Percentiles rank a stretch among this genome's conserved stretches.
These are phyloP conservation scores for Atethmia centrago DNA, from an alignment of 2,888 invertebrate species.

Conservation along the genomic window DNA sequence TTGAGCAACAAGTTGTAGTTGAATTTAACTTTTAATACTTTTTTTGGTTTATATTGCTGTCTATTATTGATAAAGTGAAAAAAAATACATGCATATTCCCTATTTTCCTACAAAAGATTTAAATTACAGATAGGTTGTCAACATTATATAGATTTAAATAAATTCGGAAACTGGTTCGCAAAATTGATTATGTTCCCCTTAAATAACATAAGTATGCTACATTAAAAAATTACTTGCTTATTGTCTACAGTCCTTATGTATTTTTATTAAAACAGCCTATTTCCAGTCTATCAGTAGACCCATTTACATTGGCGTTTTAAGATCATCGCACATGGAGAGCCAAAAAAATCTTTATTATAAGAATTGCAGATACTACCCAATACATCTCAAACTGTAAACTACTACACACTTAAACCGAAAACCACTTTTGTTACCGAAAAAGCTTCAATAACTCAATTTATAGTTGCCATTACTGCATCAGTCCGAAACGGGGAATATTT, in stretches of 20 bases:
- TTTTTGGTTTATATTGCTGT: too few species aligned
- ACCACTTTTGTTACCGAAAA: conserved; percentile 27
- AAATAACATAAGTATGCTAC: neutral
- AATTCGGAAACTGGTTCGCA: neutral
- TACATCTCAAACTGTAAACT: neutral
- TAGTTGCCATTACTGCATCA: conserved; percentile 56
- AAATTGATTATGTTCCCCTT: neutral
- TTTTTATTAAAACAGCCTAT: neutral
- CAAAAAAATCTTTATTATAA: neutral
- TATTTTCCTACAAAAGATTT: neutral
- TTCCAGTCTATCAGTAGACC: neutral
- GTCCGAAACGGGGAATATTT: conserved; percentile 70
- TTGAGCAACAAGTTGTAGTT: too few species aligned
- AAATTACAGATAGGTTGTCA: neutral
- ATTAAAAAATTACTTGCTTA: neutral
- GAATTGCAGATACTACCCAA: neutral
- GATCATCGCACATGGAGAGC: neutral
- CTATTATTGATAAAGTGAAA: too few species aligned
- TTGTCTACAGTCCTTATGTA: neutral
- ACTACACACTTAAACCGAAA: neutral
- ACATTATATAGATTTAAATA: neutral
- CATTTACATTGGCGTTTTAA: neutral
- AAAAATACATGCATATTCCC: too few species aligned
- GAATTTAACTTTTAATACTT: too few species aligned
- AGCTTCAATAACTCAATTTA: conserved; percentile 51